Evolutionary conservation across 2,113 vertebrate species (phyloP).

Genomic region (Sula dactylatra): DNA sequence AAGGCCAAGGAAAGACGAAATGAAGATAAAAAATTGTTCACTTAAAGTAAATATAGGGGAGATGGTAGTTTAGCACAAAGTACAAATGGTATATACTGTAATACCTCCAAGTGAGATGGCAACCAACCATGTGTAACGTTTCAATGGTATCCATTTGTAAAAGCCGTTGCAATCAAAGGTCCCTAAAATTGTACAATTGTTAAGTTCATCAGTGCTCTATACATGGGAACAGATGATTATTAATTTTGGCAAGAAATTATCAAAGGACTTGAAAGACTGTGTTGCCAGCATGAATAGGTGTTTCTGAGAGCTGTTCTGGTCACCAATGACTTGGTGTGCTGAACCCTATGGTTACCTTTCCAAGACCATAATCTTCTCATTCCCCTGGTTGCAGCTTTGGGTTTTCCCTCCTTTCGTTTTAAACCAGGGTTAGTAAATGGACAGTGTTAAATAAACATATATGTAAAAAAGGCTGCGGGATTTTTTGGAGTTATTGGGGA

Average conservation of each 20-base stretch:
- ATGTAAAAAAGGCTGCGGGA: not conserved
- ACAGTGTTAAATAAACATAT: not conserved
- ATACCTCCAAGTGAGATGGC: conserved; percentile 98
- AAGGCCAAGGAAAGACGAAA: conserved; percentile 60
- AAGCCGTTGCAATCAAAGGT: conserved; percentile 99
- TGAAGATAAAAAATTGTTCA: conserved; percentile 31
- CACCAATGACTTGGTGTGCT: not conserved
- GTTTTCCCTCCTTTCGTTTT: not conserved
- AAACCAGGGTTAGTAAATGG: conserved; percentile 52
- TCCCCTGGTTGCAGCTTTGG: not conserved
- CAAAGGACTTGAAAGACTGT: conserved; percentile 71
- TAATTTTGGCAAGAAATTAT: conserved; percentile 78
- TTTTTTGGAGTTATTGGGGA: conserved; percentile 22
- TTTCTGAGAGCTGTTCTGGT: conserved; percentile 45
- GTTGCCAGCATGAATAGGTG: conserved; percentile 85
- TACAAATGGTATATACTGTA: conserved; percentile 82
- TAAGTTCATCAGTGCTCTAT: conserved; percentile 90
- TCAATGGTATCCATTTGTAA: conserved; percentile 99
- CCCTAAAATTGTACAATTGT: conserved; percentile 99
- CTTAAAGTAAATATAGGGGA: conserved; percentile 61
- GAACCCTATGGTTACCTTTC: conserved; percentile 13
- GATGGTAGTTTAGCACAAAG: conserved; percentile 64
- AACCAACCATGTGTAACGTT: conserved; percentile 90
- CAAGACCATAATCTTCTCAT: conserved; percentile 40
- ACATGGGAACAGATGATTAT: conserved; percentile 80